Conservation (phyloP, 1,140 invertebrate species). For the Plodia interpunctella region DNA sequence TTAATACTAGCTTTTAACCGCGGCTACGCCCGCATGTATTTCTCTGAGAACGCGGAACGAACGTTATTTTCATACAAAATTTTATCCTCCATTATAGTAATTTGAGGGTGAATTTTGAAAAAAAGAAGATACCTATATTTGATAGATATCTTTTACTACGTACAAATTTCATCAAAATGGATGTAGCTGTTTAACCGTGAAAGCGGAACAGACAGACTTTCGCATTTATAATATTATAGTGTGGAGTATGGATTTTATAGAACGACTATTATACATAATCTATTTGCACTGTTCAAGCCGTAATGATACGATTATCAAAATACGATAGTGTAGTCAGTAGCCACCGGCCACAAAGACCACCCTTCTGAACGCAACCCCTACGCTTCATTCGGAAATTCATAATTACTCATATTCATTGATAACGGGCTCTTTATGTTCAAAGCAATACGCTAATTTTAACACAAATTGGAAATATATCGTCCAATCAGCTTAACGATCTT, state of each 20-base stretch:
- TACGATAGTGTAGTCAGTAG: slow-evolving; percentile 8
- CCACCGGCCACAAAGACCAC: slow-evolving; percentile 12
- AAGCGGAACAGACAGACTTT: too few species aligned
- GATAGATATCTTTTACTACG: too few species aligned
- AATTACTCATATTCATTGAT: slow-evolving; percentile 40
- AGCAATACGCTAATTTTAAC: slow-evolving; percentile 43
- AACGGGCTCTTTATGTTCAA: slow-evolving; percentile 35
- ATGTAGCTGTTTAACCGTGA: too few species aligned
- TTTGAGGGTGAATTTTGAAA: too few species aligned
- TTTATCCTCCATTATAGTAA: too few species aligned
- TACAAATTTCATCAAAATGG: too few species aligned
- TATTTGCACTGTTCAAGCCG: not conserved
- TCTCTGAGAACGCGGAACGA: too few species aligned
- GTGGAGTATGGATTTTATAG: not conserved
- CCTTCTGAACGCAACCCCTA: slow-evolving; percentile 7
- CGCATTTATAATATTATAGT: too few species aligned
- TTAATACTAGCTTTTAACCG: too few species aligned
- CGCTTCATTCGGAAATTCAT: slow-evolving; percentile 39
- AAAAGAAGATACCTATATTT: too few species aligned
- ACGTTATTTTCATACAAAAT: too few species aligned
- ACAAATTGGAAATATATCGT: slow-evolving; percentile 37
- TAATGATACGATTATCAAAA: slow-evolving; percentile 7
- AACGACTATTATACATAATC: not conserved
- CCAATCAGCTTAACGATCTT: not conserved
- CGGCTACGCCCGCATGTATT: too few species aligned